A percentile compares a stretch with the other conserved stretches of the same genome.
These are phyloP conservation scores for Melanophora roralis DNA, from an alignment of 2,888 invertebrate species.

Conservation along the genomic window DNA sequence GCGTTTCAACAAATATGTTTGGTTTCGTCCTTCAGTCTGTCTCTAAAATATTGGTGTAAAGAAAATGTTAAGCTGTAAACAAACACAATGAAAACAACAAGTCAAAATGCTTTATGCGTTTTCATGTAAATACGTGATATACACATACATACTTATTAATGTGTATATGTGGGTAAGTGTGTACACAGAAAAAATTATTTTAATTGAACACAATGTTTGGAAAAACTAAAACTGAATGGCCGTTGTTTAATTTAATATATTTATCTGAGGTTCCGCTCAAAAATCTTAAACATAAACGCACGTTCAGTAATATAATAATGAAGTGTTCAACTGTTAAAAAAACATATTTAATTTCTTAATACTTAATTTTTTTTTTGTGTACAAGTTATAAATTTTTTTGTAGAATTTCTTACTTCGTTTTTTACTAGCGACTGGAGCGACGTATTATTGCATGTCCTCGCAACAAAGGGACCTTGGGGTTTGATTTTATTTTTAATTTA, in stretches of 20 bases:
- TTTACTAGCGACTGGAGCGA: background rate
- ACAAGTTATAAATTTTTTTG: no score
- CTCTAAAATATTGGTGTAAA: background rate
- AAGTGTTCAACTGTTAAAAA: no score
- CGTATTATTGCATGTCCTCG: background rate
- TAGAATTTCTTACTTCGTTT: background rate
- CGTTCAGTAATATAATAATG: no score
- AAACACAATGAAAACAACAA: background rate
- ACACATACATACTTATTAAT: no score
- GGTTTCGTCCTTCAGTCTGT: background rate
- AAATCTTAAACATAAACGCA: no score
- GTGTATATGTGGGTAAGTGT: background rate
- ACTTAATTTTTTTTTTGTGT: no score
- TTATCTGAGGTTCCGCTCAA: no score
- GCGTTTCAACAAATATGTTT: background rate
- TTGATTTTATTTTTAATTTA: conserved; percentile 20
- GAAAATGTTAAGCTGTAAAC: background rate
- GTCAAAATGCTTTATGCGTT: background rate
- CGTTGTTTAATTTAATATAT: no score
- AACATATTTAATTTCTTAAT: no score
- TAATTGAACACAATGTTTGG: no score
- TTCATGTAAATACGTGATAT: background rate
- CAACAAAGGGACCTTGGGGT: conserved; percentile 10
- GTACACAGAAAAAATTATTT: no score
- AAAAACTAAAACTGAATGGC: no score